A percentile compares a stretch with the other conserved stretches of the same genome.
Conservation (phyloP, 2,113 vertebrate species). For the Kryptolebias marmoratus region DNA sequence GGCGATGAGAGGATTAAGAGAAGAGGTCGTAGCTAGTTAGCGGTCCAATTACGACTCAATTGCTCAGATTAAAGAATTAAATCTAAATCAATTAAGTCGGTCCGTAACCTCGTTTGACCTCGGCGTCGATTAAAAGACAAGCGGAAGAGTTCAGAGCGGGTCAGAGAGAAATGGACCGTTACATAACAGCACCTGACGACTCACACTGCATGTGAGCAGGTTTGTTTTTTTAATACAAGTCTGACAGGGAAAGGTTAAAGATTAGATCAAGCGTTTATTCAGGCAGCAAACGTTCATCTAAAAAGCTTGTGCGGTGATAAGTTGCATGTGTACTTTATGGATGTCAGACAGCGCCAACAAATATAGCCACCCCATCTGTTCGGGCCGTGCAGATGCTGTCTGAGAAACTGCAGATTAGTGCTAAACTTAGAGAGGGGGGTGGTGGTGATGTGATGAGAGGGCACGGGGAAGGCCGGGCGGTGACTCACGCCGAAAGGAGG, state of each 20-base stretch:
- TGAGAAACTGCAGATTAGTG: slow-evolving; percentile 65
- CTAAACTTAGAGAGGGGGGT: slow-evolving; percentile 60
- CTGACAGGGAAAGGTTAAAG: too few species aligned
- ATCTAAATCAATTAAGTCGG: slow-evolving; percentile 50
- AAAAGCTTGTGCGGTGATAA: not conserved
- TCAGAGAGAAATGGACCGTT: not conserved
- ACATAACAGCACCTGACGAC: not conserved
- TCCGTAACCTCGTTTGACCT: slow-evolving; percentile 22
- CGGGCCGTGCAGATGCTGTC: slow-evolving; percentile 60
- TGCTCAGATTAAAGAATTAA: slow-evolving; percentile 50
- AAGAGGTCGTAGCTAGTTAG: slow-evolving; percentile 16
- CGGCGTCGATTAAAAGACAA: not conserved
- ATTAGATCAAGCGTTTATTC: too few species aligned
- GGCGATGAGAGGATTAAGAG: slow-evolving; percentile 47
- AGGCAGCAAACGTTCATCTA: not conserved
- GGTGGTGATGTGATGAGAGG: slow-evolving; percentile 38
- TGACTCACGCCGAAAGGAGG: slow-evolving; percentile 54
- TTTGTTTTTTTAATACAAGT: too few species aligned
- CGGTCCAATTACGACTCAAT: slow-evolving; percentile 6
- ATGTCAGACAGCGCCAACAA: slow-evolving; percentile 40
- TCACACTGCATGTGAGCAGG: too few species aligned
- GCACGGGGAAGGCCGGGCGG: slow-evolving; percentile 27
- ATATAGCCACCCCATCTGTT: slow-evolving; percentile 60
- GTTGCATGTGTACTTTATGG: not conserved
- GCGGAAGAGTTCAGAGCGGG: not conserved